Base-by-base conservation (phyloP, 2,113 vertebrate genomes). In the Caloenas nicobarica region DNA sequence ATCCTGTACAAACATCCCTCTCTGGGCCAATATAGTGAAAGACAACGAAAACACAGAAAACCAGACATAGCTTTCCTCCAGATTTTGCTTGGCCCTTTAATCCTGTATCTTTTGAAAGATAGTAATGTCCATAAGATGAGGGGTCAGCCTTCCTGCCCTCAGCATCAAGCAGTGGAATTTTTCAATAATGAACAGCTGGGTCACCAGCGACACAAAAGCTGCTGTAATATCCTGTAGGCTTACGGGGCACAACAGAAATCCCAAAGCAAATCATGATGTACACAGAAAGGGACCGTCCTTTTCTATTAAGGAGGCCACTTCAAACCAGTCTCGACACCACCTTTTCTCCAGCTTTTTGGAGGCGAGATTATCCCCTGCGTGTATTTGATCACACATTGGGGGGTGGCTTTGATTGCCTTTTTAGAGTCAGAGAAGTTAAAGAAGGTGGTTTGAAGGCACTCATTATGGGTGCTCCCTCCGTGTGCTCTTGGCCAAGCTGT, bases 151-250 rank as follows among this genome's bases (percentile, higher is more conserved):
- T 98, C 97, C 97, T 98, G 98, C 98, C 99, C 99, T 98, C 98
- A 97, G 98, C 97, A 98, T 98, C 95, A 98, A 99, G 98, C 98
- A 97, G 97, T 98, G 99, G 99, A 99, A 99, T 99, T 99, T 99
- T 99, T 99, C 99, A 99, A 99, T 99, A 99, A 99, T 98, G 98
- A 99, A 98, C 99, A 99, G 98, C 99, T 99, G 99, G 98, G 98
- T 99, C 98, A 98, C 98, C 98, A 98, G 98, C 98, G 98, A 98
- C 98, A 99, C 99, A 98, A 99, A 99, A 99, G 98, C 98, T 98
- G 95, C 98, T 98, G 98, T 99, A 99, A 99, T 99, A 99, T 99
- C 99, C 99, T 98, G 97, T 97, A 97, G 97, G 98, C 97, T 98
- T 98, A 98, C 56, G 17, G 89, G 64, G 96, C 95, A 97, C 91